These are phyloP conservation scores for Tethya wilhelma DNA, from an alignment of 37 sponge, comb jelly and placozoan species.

Conservation along the genomic window DNA sequence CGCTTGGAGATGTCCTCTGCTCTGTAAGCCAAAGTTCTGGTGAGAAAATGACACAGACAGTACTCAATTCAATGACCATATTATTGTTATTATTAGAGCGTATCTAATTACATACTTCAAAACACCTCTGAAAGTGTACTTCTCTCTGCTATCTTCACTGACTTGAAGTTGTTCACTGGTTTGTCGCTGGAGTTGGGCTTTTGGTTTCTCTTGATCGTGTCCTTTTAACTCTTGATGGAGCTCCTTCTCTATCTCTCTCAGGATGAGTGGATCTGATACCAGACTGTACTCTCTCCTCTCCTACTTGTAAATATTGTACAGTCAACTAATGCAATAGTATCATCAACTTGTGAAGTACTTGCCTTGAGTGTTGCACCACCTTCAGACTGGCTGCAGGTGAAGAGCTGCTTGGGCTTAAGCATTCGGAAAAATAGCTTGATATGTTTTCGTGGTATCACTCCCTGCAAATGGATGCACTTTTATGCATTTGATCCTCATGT, in stretches of 20 bases:
- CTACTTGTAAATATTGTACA: too few species aligned
- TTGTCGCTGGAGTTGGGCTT: too few species aligned
- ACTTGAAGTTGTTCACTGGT: too few species aligned
- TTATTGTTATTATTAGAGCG: neutral
- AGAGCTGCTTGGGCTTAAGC: slow-evolving; percentile 37
- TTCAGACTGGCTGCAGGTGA: slow-evolving; percentile 36
- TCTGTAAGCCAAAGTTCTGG: slow-evolving; percentile 70
- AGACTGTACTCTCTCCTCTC: slow-evolving; percentile 21
- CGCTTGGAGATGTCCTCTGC: slow-evolving; percentile 71
- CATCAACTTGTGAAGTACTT: too few species aligned
- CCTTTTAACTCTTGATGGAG: slow-evolving; percentile 18
- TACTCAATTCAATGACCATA: neutral
- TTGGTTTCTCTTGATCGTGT: neutral
- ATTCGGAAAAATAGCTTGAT: slow-evolving; percentile 64
- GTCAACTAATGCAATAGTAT: too few species aligned
- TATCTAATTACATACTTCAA: slow-evolving; percentile 23
- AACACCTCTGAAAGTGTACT: slow-evolving; percentile 38
- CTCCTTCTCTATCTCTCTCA: slow-evolving; percentile 72
- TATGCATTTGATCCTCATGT: neutral
- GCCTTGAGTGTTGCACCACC: too few species aligned
- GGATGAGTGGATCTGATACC: slow-evolving; percentile 43
- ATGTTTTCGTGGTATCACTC: slow-evolving; percentile 22
- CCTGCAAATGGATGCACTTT: slow-evolving; percentile 43
- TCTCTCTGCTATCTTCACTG: neutral
- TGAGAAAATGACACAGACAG: neutral